Conservation (phyloP, 2,797 vertebrate species). For the Sciurus carolinensis region DNA sequence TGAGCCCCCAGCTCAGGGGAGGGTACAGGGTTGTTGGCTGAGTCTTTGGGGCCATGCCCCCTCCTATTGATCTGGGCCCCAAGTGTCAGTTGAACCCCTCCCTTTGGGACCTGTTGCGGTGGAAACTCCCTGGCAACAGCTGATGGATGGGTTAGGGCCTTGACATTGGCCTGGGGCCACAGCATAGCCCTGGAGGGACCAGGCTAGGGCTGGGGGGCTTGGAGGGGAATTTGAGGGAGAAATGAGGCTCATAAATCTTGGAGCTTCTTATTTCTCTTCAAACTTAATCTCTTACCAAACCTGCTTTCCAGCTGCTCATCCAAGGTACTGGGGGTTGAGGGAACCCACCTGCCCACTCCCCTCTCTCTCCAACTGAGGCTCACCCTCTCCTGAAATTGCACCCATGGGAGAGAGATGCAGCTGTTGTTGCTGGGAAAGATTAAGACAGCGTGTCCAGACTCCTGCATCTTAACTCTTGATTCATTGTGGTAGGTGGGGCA, state of each 20-base stretch:
- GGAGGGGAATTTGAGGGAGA: slow-evolving; percentile 78
- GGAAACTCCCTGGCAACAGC: slow-evolving; percentile 81
- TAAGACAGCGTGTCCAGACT: background rate
- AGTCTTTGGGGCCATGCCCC: slow-evolving; percentile 58
- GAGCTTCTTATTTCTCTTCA: background rate
- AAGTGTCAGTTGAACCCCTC: slow-evolving; percentile 53
- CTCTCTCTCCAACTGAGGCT: background rate
- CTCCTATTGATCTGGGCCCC: slow-evolving; percentile 56
- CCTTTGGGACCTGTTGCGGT: slow-evolving; percentile 77
- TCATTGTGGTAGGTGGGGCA: background rate
- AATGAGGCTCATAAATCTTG: slow-evolving; percentile 77
- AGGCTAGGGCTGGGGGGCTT: slow-evolving; percentile 58
- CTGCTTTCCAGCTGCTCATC: slow-evolving; percentile 61
- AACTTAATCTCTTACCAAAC: slow-evolving; percentile 79
- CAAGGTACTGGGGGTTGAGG: background rate
- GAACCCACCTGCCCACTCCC: slow-evolving; percentile 32
- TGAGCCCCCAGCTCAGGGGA: slow-evolving; percentile 24
- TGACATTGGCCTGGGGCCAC: slow-evolving; percentile 75
- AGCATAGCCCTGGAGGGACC: slow-evolving; percentile 64
- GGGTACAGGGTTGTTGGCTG: background rate
- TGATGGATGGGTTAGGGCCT: slow-evolving; percentile 77
- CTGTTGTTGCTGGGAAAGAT: background rate
- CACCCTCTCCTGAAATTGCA: background rate
- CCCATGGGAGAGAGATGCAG: background rate
- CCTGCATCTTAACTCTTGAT: background rate